phyloP scores from a whole-genome alignment of 2,888 invertebrate genomes.

The Archips crataeganus region DNA sequence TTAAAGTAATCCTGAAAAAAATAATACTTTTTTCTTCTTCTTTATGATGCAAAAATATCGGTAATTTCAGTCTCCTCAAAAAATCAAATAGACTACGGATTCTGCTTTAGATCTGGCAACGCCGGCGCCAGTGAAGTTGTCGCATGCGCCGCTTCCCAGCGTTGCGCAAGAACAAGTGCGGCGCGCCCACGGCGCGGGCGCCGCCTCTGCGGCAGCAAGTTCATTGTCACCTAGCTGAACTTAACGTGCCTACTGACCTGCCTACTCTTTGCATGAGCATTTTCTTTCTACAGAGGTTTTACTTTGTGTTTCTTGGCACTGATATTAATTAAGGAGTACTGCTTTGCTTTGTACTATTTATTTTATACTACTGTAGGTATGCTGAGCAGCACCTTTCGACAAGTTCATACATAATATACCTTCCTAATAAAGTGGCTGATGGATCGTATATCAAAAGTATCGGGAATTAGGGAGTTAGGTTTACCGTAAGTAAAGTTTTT shows the following conservation, averaged over 20 bases:
- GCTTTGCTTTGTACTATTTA: too few relatives aligned
- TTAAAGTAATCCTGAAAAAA: too few relatives aligned
- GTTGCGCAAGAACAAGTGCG: conserved; percentile 77
- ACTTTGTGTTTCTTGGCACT: neutral
- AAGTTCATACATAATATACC: too few relatives aligned
- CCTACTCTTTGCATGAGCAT: conserved; percentile 28
- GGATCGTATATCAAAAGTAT: too few relatives aligned
- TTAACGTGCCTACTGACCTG: conserved; percentile 46
- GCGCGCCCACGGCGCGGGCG: conserved; percentile 52
- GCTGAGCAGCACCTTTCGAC: too few relatives aligned
- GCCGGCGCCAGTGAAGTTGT: conserved; percentile 58
- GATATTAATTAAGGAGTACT: neutral
- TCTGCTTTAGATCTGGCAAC: neutral
- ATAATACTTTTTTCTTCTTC: too few relatives aligned
- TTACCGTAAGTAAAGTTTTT: neutral
- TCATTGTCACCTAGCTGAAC: conserved; percentile 73
- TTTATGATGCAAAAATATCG: too few relatives aligned
- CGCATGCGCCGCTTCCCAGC: conserved; percentile 68
- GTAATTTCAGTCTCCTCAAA: too few relatives aligned
- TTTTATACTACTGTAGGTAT: too few relatives aligned
- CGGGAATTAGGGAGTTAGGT: neutral
- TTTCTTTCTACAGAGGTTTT: conserved; percentile 9
- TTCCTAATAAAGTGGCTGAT: too few relatives aligned
- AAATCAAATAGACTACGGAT: neutral
- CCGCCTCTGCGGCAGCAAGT: conserved; percentile 67